These are phyloP conservation scores for Melanargia galathea DNA, from an alignment of 2,888 invertebrate species.

Conservation along the genomic window DNA sequence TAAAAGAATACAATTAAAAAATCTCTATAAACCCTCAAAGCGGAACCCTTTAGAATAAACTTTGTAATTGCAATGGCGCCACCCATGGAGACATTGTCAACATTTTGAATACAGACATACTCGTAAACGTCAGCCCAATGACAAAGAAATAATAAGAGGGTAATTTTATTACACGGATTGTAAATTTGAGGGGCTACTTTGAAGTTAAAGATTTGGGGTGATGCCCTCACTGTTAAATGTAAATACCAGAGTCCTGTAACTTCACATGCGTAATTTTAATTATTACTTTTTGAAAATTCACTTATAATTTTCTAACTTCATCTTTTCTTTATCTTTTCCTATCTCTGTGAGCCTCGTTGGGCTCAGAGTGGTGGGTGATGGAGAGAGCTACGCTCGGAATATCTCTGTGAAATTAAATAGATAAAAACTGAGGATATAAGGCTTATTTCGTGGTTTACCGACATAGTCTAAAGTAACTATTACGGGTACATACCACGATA, in stretches of 20 bases:
- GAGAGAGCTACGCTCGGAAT: too few relatives aligned
- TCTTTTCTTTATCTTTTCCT: too few relatives aligned
- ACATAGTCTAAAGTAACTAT: too few relatives aligned
- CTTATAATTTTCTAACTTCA: too few relatives aligned
- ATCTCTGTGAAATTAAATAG: too few relatives aligned
- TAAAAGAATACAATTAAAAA: slow-evolving; percentile 2
- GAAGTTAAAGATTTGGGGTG: slow-evolving; percentile 30
- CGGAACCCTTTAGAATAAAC: slow-evolving; percentile 32
- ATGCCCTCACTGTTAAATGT: not conserved
- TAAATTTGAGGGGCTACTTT: slow-evolving; percentile 40
- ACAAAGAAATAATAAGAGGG: slow-evolving; percentile 42
- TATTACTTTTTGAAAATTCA: too few relatives aligned
- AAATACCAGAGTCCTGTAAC: not conserved
- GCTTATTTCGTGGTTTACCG: too few relatives aligned
- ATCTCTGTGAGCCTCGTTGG: too few relatives aligned
- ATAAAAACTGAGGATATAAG: too few relatives aligned
- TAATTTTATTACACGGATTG: slow-evolving; percentile 41
- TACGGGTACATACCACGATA: too few relatives aligned
- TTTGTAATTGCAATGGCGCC: slow-evolving; percentile 39
- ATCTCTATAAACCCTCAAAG: slow-evolving; percentile 5
- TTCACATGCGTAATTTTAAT: not conserved
- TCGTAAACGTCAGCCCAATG: slow-evolving; percentile 41
- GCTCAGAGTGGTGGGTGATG: too few relatives aligned
- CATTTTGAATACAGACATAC: slow-evolving; percentile 40
- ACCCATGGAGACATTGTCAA: slow-evolving; percentile 44